These are phyloP conservation scores for Carassius auratus DNA, from an alignment of 2,113 vertebrate genomes.

Conservation along the genomic window DNA sequence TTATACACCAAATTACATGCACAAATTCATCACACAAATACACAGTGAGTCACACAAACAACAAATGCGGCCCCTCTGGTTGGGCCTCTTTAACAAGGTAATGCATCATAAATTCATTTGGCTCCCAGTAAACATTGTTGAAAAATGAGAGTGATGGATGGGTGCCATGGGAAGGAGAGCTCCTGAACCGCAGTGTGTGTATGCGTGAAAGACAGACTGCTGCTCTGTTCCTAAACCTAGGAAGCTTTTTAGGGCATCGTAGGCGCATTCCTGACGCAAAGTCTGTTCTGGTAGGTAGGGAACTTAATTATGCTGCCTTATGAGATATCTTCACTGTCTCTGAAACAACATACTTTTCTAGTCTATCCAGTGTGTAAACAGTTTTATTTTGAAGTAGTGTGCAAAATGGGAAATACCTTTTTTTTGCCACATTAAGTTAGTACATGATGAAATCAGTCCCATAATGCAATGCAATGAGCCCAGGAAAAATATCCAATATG, in stretches of 20 bases:
- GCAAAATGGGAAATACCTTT: neutral
- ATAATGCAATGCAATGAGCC: neutral
- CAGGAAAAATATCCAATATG: neutral
- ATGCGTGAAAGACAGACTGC: neutral
- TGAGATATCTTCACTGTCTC: neutral
- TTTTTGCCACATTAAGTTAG: neutral
- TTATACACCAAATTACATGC: slow-evolving; percentile 3
- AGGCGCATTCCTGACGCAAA: neutral
- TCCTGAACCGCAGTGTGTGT: slow-evolving; percentile 19
- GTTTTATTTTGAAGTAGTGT: neutral
- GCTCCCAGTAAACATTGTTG: slow-evolving; percentile 52
- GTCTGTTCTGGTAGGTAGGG: neutral
- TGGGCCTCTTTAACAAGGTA: slow-evolving; percentile 53
- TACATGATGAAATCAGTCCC: neutral
- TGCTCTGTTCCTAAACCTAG: neutral
- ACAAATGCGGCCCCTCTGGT: slow-evolving; percentile 19
- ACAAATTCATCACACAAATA: slow-evolving; percentile 29
- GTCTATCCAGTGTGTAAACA: neutral
- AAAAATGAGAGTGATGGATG: slow-evolving; percentile 58
- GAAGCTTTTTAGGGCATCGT: neutral
- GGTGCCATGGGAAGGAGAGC: slow-evolving; percentile 40
- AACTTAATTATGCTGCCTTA: neutral
- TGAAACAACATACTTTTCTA: neutral
- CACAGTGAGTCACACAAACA: neutral
- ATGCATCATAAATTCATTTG: slow-evolving; percentile 62